Conservation (phyloP, 2,113 vertebrate genomes). For the Thymallus thymallus region DNA sequence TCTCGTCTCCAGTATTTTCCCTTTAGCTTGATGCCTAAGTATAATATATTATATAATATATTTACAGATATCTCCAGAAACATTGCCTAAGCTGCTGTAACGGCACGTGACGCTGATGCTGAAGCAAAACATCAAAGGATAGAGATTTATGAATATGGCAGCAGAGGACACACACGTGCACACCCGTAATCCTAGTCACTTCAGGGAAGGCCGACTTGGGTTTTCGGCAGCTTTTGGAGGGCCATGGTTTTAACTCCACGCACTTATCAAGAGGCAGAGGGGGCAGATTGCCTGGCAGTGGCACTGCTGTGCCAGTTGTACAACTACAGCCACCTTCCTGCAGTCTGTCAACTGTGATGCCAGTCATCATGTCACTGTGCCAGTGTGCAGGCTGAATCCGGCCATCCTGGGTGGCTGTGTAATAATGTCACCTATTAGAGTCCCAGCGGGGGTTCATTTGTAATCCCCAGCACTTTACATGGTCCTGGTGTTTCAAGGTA, state of each 20-base stretch:
- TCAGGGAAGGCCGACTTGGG: slow-evolving; percentile 23
- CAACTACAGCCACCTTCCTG: neutral
- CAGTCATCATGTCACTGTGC: neutral
- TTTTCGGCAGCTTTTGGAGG: slow-evolving; percentile 37
- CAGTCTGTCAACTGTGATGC: neutral
- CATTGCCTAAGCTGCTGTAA: slow-evolving; percentile 21
- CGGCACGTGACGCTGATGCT: slow-evolving; percentile 30
- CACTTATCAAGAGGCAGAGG: neutral
- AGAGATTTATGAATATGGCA: slow-evolving; percentile 43
- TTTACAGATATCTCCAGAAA: slow-evolving; percentile 23
- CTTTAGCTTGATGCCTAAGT: neutral
- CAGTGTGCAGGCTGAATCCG: too few relatives aligned
- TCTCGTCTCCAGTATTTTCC: neutral
- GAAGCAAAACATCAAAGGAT: slow-evolving; percentile 32
- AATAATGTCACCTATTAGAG: too few relatives aligned
- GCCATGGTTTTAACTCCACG: neutral
- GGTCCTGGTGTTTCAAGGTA: too few relatives aligned
- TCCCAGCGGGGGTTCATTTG: too few relatives aligned
- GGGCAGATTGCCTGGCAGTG: neutral
- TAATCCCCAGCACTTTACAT: too few relatives aligned
- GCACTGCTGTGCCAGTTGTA: neutral
- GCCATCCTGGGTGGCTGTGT: too few relatives aligned
- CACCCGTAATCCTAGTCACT: slow-evolving; percentile 46
- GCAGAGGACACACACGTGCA: slow-evolving; percentile 21
- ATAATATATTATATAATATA: too few relatives aligned